phyloP scores from a whole-genome alignment of 2,113 vertebrate species.

The Chlorodrepanis virens region DNA sequence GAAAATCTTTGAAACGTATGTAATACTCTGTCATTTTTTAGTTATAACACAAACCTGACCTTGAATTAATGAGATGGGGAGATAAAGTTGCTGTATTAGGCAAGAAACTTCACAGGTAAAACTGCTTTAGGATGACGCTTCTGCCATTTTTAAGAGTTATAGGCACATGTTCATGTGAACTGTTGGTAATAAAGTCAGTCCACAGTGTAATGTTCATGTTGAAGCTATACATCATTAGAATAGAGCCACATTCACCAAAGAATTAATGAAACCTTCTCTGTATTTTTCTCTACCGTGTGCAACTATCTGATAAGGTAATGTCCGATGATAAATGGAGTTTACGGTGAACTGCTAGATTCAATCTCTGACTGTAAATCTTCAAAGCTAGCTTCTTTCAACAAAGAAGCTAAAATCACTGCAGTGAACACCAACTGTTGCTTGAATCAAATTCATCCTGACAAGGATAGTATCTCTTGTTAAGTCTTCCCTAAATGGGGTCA shows the following conservation, averaged over 20 bases:
- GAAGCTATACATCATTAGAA: slow-evolving; percentile 64
- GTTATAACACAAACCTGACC: neutral
- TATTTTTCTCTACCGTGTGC: slow-evolving; percentile 61
- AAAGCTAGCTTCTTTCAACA: slow-evolving; percentile 71
- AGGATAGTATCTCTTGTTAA: slow-evolving; percentile 64
- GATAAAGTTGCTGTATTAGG: neutral
- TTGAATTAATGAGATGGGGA: neutral
- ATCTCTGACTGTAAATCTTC: slow-evolving; percentile 78
- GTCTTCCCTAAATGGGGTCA: slow-evolving; percentile 73
- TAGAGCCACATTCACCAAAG: slow-evolving; percentile 65
- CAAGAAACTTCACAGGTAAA: neutral
- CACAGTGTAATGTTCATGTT: slow-evolving; percentile 45
- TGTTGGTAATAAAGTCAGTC: slow-evolving; percentile 60
- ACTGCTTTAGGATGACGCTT: neutral
- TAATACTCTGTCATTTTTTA: neutral
- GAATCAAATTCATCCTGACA: slow-evolving; percentile 79
- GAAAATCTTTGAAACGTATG: neutral
- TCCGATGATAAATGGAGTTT: slow-evolving; percentile 83
- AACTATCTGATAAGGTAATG: slow-evolving; percentile 77
- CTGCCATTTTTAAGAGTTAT: slow-evolving; percentile 48
- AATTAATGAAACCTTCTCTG: slow-evolving; percentile 77
- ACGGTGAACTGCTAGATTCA: slow-evolving; percentile 77
- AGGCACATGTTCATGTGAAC: slow-evolving; percentile 12
- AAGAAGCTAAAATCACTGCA: slow-evolving; percentile 60
- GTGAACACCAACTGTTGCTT: slow-evolving; percentile 72